These are phyloP conservation scores for Monodelphis domestica DNA, from an alignment of 2,797 vertebrate species.

Conservation along the genomic window DNA sequence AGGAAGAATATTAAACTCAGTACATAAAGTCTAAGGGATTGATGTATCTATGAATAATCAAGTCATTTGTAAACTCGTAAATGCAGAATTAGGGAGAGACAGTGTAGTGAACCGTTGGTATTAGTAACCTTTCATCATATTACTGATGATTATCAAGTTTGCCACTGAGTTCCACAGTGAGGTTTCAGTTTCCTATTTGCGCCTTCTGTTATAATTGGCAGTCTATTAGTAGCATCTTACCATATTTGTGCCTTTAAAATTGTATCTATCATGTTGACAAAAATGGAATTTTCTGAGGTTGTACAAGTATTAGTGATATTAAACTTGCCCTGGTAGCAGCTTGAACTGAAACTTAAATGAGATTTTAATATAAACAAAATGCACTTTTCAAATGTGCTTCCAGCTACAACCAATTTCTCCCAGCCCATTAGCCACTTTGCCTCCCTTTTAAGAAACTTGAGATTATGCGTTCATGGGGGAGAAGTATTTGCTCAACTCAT, in stretches of 20 bases:
- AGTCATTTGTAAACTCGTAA: conserved; percentile 80
- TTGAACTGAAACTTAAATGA: conserved; percentile 74
- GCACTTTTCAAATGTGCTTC: conserved; percentile 69
- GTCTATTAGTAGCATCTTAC: conserved; percentile 55
- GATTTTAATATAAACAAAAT: conserved; percentile 80
- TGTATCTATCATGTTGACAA: conserved; percentile 62
- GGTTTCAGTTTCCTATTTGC: conserved; percentile 37
- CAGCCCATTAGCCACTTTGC: conserved; percentile 75
- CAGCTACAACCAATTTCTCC: conserved; percentile 72
- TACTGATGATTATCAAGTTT: conserved; percentile 68
- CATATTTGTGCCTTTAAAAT: conserved; percentile 70
- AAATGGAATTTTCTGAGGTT: conserved; percentile 64
- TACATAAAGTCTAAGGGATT: conserved; percentile 76
- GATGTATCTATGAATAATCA: conserved; percentile 80
- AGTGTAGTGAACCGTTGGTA: conserved; percentile 54
- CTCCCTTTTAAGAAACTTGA: conserved; percentile 70
- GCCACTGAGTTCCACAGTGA: conserved; percentile 54
- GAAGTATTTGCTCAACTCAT: conserved; percentile 57
- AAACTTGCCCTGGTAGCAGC: conserved; percentile 71
- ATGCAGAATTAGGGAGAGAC: conserved; percentile 68
- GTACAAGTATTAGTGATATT: conserved; percentile 72
- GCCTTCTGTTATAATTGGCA: conserved; percentile 62
- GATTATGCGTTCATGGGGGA: conserved; percentile 61
- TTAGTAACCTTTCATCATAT: conserved; percentile 76
- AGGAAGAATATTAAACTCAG: background rate